phyloP scores from a whole-genome alignment of 2,113 vertebrate genomes.

The Cisticola juncidis region DNA sequence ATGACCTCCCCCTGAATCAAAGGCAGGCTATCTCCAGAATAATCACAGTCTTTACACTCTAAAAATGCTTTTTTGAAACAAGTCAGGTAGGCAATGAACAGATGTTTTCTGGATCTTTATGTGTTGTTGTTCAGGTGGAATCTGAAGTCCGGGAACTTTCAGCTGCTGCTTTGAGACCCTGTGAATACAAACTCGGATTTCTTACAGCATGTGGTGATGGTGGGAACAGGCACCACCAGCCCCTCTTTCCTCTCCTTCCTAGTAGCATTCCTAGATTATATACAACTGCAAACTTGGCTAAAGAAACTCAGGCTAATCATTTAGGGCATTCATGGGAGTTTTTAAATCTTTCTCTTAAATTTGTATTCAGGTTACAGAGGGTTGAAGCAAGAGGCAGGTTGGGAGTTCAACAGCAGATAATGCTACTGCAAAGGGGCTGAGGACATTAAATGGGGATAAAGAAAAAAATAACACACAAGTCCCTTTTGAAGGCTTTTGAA shows the following conservation, averaged over 20 bases:
- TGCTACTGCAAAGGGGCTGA: background rate
- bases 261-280: background rate
- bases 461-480: background rate
- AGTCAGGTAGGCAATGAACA: background rate
- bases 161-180: background rate
- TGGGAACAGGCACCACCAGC: rapidly evolving
- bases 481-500: slow-evolving; percentile 3
- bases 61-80: background rate
- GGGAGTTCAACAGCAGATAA: background rate
- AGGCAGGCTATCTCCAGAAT: background rate
- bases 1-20: background rate
- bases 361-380: background rate
- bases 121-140: background rate
- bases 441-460: background rate
- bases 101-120: background rate
- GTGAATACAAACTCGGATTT: background rate
- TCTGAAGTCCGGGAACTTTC: background rate
- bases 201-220: rapidly evolving
- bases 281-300: background rate
- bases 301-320: background rate
- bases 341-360: background rate
- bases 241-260: background rate
- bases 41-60: background rate
- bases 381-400: background rate
- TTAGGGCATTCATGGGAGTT: background rate